phyloP scores from a whole-genome alignment of 2,113 vertebrate genomes.

The Phasianus colchicus region DNA sequence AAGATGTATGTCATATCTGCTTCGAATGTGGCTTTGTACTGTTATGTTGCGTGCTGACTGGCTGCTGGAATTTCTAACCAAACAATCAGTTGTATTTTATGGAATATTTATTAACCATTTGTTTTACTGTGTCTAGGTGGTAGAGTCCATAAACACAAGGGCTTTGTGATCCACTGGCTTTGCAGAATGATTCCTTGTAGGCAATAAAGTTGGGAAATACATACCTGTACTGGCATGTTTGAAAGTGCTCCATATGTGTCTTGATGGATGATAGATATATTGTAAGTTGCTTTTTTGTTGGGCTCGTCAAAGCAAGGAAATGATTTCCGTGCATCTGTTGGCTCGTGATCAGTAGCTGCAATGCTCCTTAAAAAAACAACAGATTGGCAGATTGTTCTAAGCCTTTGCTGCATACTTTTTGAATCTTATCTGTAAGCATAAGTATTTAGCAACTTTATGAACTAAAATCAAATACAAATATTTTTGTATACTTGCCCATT shows the following conservation, averaged over 20 bases:
- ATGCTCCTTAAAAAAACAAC: constrained; percentile 89
- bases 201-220: constrained; percentile 13
- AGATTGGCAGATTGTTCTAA: not conserved
- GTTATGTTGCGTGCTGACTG: not conserved
- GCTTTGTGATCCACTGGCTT: not conserved
- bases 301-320: constrained; percentile 98
- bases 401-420: not conserved
- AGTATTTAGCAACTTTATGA: not conserved
- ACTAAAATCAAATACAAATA: not conserved
- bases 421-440: not conserved
- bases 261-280: constrained; percentile 86
- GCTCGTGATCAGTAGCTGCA: constrained; percentile 97
- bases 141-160: not conserved
- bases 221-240: constrained; percentile 93
- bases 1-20: not conserved
- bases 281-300: constrained; percentile 96
- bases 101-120: not conserved
- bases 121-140: not conserved
- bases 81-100: not conserved
- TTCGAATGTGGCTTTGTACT: not conserved
- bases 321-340: constrained; percentile 95
- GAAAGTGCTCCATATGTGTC: constrained; percentile 81
- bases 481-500: not conserved
- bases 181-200: not conserved
- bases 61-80: not conserved